phyloP scores from a whole-genome alignment of 1,140 invertebrate genomes.

The Camponotus vicinus region DNA sequence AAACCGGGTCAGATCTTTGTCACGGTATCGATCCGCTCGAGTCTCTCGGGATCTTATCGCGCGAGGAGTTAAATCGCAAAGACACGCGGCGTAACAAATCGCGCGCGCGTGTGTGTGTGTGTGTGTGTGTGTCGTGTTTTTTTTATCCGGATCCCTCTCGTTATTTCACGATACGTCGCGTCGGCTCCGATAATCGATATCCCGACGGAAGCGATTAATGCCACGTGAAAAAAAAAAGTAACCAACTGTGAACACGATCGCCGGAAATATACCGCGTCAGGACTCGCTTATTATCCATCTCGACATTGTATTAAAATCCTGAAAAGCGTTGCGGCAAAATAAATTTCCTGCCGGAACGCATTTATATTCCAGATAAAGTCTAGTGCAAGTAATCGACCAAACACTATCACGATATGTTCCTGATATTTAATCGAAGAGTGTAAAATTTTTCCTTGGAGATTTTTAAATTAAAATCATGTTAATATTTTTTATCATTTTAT shows the following conservation, averaged over 20 bases:
- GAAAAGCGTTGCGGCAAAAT: not conserved
- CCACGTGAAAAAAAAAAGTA: constrained; percentile 4
- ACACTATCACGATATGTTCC: too few species aligned
- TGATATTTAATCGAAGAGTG: not conserved
- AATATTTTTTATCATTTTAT: not conserved
- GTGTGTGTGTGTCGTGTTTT: too few species aligned
- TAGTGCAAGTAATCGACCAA: not conserved
- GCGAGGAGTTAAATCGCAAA: not conserved
- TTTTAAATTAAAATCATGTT: not conserved
- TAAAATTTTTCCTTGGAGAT: not conserved
- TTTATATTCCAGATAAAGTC: constrained; percentile 23
- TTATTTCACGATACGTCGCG: constrained; percentile 1
- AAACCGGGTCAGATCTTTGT: constrained; percentile 49
- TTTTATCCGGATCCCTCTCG: constrained; percentile 1
- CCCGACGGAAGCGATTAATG: not conserved
- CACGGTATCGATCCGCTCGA: constrained; percentile 40
- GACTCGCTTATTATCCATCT: constrained; percentile 6
- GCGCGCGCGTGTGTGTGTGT: not conserved
- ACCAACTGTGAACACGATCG: not conserved
- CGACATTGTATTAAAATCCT: not conserved
- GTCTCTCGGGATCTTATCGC: constrained; percentile 22
- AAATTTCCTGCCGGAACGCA: not conserved
- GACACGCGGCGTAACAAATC: not conserved
- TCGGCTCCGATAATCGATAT: constrained; percentile 45
- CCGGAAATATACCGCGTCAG: not conserved